Percentiles rank a stretch among this genome's conserved stretches.
Evolutionary conservation across 2,113 vertebrate genomes (phyloP).

Genomic region (Spermophilus dauricus): DNA sequence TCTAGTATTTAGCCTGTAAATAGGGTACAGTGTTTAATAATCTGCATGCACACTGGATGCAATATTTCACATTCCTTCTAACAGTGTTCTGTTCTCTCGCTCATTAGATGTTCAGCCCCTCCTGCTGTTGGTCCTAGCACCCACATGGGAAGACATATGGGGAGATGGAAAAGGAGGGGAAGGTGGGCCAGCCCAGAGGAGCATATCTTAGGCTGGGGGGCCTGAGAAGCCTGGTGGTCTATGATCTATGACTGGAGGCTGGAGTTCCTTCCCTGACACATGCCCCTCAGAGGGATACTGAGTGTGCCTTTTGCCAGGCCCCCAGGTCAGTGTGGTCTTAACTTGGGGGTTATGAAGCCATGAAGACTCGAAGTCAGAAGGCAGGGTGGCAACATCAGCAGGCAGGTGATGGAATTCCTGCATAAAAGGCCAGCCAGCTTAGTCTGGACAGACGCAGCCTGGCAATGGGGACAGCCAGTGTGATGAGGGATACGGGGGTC

Average conservation of each 20-base stretch:
- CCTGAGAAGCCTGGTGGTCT: background rate
- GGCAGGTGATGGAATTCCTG: background rate
- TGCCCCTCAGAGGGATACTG: background rate
- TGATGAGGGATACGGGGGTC: background rate
- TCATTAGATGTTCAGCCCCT: background rate
- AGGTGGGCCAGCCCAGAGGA: background rate
- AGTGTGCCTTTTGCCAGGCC: background rate
- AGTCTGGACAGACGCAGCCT: background rate
- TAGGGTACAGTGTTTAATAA: background rate
- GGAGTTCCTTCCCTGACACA: background rate
- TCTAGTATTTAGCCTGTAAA: background rate
- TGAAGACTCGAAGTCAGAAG: background rate
- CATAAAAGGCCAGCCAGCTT: background rate
- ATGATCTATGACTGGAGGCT: background rate
- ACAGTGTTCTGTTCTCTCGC: background rate
- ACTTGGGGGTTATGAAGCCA: background rate
- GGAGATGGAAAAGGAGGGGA: background rate
- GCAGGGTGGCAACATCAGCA: background rate
- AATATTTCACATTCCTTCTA: background rate
- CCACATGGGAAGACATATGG: background rate
- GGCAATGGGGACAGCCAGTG: background rate
- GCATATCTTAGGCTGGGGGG: background rate
- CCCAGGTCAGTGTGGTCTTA: background rate
- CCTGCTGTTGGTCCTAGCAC: background rate
- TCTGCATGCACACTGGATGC: background rate